Evolutionary conservation across 1,140 invertebrate genomes (phyloP).

Genomic region (Melanaphis sacchari): DNA sequence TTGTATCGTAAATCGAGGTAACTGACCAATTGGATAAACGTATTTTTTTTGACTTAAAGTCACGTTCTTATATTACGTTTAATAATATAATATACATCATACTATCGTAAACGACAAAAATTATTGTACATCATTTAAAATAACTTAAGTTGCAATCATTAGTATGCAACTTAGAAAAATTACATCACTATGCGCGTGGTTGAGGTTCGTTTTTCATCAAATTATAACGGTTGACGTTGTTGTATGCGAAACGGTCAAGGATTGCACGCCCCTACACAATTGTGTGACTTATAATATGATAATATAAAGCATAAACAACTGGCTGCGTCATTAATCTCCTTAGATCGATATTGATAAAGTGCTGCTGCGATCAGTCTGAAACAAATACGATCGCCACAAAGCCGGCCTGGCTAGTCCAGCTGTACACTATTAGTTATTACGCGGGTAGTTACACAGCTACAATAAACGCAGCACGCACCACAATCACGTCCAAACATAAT

Average conservation of each 20-base stretch:
- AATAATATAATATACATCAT: background rate
- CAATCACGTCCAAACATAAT: slow-evolving; percentile 2
- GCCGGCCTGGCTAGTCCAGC: background rate
- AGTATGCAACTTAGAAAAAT: background rate
- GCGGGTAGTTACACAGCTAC: background rate
- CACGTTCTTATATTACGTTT: no score
- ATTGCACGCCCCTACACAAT: background rate
- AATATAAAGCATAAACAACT: background rate
- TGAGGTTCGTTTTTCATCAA: no score
- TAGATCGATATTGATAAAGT: background rate
- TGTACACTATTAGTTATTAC: background rate
- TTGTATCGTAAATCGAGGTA: background rate
- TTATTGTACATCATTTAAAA: no score
- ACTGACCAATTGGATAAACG: background rate
- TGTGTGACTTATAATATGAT: background rate
- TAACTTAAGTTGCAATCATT: background rate
- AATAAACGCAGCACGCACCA: background rate
- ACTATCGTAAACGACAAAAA: background rate
- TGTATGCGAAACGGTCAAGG: background rate
- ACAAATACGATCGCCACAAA: background rate
- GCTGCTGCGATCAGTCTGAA: background rate
- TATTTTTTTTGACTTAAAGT: background rate
- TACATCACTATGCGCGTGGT: background rate
- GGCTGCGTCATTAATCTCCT: background rate
- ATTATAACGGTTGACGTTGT: no score